A percentile compares a stretch with the other conserved stretches of the same genome.
These are phyloP conservation scores for Cyclophora punctaria DNA, from an alignment of 2,888 invertebrate genomes.

Conservation along the genomic window DNA sequence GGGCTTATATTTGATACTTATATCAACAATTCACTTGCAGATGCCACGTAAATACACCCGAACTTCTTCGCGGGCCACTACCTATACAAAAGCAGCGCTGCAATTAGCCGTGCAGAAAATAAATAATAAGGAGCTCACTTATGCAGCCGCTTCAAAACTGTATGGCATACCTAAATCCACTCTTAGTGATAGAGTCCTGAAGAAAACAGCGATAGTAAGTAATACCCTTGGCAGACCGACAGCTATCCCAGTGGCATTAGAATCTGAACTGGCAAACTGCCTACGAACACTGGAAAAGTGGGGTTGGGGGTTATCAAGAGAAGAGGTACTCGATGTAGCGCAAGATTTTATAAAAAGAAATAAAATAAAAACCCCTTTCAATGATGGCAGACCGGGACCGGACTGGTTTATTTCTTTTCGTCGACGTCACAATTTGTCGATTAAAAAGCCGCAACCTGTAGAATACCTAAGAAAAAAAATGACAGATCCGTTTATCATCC, in stretches of 20 bases:
- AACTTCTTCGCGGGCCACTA: too few relatives aligned
- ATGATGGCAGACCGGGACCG: conserved; percentile 5
- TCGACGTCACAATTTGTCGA: conserved; percentile 15
- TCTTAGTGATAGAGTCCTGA: not conserved
- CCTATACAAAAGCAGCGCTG: not conserved
- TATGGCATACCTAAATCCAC: not conserved
- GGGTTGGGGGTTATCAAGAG: conserved; percentile 14
- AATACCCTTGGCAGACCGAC: conserved; percentile 9
- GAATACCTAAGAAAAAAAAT: conserved; percentile 12
- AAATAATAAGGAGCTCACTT: not conserved
- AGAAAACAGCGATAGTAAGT: not conserved
- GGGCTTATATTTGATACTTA: too few relatives aligned
- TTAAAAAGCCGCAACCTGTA: conserved; percentile 23
- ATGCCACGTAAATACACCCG: too few relatives aligned
- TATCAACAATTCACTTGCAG: too few relatives aligned
- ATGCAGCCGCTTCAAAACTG: not conserved
- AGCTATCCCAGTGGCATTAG: conserved; percentile 10
- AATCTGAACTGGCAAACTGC: conserved; percentile 6
- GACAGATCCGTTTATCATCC: conserved; percentile 13
- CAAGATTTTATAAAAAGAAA: conserved; percentile 9
- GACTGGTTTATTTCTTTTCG: conserved; percentile 20
- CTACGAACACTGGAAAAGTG: conserved; percentile 15
- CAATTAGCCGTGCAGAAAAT: not conserved
- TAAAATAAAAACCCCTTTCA: not conserved
- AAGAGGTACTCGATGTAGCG: conserved; percentile 13